These are phyloP conservation scores for Ptyas mucosa DNA, from an alignment of 2,113 vertebrate genomes.

Conservation along the genomic window DNA sequence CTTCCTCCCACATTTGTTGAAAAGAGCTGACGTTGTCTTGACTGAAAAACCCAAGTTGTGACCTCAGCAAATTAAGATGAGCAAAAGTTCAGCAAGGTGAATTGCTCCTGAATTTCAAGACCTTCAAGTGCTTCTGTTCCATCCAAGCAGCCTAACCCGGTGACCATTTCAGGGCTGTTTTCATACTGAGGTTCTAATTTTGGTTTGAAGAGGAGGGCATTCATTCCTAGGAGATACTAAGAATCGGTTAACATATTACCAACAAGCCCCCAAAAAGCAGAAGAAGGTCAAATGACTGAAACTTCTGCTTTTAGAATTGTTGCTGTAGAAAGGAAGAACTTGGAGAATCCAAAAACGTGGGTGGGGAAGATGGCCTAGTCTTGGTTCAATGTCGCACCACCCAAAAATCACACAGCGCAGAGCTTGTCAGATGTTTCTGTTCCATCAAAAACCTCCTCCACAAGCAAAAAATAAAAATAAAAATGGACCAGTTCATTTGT, in stretches of 20 bases:
- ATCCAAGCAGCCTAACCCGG: background rate
- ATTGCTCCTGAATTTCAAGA: background rate
- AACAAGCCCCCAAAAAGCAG: background rate
- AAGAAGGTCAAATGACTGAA: slow-evolving; percentile 1
- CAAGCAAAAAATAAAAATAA: background rate
- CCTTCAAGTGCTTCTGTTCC: background rate
- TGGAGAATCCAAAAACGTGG: background rate
- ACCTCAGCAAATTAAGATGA: background rate
- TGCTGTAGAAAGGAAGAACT: background rate
- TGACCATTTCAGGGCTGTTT: background rate
- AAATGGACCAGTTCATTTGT: background rate
- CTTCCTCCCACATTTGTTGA: background rate
- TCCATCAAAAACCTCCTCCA: too few species aligned
- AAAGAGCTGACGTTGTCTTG: background rate
- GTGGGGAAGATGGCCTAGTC: background rate
- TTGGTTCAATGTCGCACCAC: background rate
- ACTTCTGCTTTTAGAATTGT: slow-evolving; percentile 12
- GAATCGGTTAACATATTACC: background rate
- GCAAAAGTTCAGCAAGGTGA: background rate
- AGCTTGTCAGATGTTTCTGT: background rate
- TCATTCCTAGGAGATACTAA: background rate
- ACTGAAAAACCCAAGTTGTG: background rate
- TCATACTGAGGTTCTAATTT: background rate
- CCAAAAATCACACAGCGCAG: background rate
- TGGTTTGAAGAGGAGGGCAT: background rate